Evolutionary conservation across 2,888 invertebrate genomes (phyloP).

Genomic region (Drosophila emarginata): DNA sequence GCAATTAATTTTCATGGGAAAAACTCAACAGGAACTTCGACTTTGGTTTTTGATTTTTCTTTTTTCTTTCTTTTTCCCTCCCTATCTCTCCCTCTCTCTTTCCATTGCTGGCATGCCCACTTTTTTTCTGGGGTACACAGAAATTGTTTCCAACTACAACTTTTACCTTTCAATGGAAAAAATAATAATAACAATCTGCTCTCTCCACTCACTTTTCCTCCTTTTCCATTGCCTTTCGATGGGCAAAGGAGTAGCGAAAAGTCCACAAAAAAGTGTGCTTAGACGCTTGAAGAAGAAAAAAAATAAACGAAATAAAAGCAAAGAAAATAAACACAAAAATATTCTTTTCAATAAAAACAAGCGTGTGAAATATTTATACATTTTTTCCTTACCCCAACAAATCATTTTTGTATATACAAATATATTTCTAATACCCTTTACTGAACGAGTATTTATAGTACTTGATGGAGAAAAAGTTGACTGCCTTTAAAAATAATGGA

Average conservation of each 20-base stretch:
- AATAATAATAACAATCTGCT: slow-evolving; percentile 48
- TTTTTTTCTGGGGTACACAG: slow-evolving; percentile 25
- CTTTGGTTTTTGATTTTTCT: neutral
- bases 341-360: slow-evolving; percentile 44
- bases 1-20: slow-evolving; percentile 72
- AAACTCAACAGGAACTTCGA: slow-evolving; percentile 56
- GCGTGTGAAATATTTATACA: slow-evolving; percentile 59
- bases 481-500: too few relatives aligned
- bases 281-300: slow-evolving; percentile 22
- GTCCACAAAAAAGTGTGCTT: slow-evolving; percentile 38
- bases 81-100: neutral
- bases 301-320: slow-evolving; percentile 28
- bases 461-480: too few relatives aligned
- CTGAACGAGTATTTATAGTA: neutral
- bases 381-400: slow-evolving; percentile 7
- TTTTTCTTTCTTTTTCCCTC: slow-evolving; percentile 10
- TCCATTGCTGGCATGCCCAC: neutral
- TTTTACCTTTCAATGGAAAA: slow-evolving; percentile 53
- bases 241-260: slow-evolving; percentile 24
- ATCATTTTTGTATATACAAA: neutral
- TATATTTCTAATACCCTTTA: neutral
- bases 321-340: slow-evolving; percentile 33
- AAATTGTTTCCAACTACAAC: slow-evolving; percentile 57
- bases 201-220: neutral
- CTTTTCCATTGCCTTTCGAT: neutral